phyloP scores from a whole-genome alignment of 2,888 invertebrate genomes.

The Nemotelus pantherinus region DNA sequence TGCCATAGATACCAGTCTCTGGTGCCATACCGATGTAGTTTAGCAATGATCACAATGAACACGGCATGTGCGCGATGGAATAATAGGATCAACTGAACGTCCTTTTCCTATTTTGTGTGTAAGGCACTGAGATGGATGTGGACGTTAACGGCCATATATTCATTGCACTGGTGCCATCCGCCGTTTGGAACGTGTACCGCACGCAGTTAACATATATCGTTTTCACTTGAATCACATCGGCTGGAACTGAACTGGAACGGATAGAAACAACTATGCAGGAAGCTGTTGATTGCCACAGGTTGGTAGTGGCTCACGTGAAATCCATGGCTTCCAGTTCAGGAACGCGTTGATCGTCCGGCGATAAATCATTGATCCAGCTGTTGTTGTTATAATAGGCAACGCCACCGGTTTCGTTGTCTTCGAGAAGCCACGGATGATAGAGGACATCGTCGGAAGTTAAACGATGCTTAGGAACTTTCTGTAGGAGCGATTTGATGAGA shows the following conservation, averaged over 20 bases:
- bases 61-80: too few relatives aligned
- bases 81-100: too few relatives aligned
- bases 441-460: constrained; percentile 82
- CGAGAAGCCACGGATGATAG: constrained; percentile 85
- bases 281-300: not conserved
- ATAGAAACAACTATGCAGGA: too few relatives aligned
- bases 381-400: not conserved
- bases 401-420: constrained; percentile 63
- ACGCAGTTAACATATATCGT: not conserved
- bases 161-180: not conserved
- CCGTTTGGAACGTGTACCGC: not conserved
- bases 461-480: constrained; percentile 83
- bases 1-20: too few relatives aligned
- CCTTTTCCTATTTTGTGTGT: too few relatives aligned
- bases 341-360: constrained; percentile 53
- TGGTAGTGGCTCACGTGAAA: constrained; percentile 45
- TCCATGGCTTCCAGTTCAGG: constrained; percentile 51
- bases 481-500: constrained; percentile 81
- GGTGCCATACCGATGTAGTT: too few relatives aligned
- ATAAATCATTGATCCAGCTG: constrained; percentile 46
- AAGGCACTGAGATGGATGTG: too few relatives aligned
- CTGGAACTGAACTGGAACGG: too few relatives aligned
- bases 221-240: too few relatives aligned
- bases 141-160: too few relatives aligned
- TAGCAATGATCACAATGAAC: too few relatives aligned